Evolutionary conservation across 2,797 vertebrate genomes (phyloP).

Genomic region (Gorsachius magnificus): DNA sequence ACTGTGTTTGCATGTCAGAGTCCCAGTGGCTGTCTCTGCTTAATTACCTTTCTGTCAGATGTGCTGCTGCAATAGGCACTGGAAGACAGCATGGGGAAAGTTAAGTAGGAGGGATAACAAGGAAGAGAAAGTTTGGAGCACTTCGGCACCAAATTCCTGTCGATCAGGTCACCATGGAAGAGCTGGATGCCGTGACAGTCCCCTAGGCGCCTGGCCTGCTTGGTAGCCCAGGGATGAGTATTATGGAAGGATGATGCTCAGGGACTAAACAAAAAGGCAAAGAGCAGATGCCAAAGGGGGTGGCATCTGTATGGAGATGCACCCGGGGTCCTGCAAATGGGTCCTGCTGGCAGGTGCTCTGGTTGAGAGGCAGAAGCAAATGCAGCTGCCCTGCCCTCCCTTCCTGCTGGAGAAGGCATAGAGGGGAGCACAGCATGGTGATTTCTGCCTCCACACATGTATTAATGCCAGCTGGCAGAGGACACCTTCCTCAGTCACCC

Average conservation of each 20-base stretch:
- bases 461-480: background rate
- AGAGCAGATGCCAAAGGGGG: background rate
- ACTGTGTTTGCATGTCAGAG: background rate
- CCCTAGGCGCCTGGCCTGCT: background rate
- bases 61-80: background rate
- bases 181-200: background rate
- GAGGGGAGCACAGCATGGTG: background rate
- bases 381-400: background rate
- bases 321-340: background rate
- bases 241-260: background rate
- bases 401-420: background rate
- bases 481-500: background rate
- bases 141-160: background rate
- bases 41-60: background rate
- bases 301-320: background rate
- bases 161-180: background rate
- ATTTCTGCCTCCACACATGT: rapidly evolving
- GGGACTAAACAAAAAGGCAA: background rate
- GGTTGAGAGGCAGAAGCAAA: background rate
- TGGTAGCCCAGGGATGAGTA: background rate
- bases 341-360: background rate
- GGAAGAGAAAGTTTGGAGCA: too few species aligned
- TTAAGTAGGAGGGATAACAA: too few species aligned
- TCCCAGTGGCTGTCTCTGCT: background rate
- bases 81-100: too few species aligned